Conservation (phyloP, 2,888 invertebrate genomes). For the Dynastes hyllus region DNA sequence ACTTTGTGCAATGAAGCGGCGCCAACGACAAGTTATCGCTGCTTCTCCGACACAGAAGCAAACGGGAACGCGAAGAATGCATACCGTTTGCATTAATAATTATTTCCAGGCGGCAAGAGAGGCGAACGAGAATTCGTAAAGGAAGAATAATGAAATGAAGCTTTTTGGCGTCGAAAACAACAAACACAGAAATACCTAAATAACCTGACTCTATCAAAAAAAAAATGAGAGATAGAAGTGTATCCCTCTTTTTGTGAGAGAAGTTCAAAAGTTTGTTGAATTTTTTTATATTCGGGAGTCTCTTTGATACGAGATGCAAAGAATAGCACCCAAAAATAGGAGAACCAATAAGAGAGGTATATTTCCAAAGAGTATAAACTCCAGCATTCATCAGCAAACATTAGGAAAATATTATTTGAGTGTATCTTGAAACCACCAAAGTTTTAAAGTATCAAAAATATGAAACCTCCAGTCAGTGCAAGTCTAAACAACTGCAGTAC, state of each 20-base stretch:
- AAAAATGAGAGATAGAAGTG: background rate
- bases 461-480: too few species aligned
- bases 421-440: too few species aligned
- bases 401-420: too few species aligned
- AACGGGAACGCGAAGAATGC: slow-evolving; percentile 7
- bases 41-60: slow-evolving; percentile 2
- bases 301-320: too few species aligned
- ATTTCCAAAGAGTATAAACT: too few species aligned
- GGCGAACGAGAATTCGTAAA: slow-evolving; percentile 12
- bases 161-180: slow-evolving; percentile 20
- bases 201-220: background rate
- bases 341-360: too few species aligned
- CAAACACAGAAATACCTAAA: background rate
- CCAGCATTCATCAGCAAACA: too few species aligned
- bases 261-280: too few species aligned
- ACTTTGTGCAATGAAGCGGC: slow-evolving; percentile 12
- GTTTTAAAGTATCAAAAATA: too few species aligned
- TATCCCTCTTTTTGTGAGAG: background rate
- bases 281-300: too few species aligned
- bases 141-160: slow-evolving; percentile 19
- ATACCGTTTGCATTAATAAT: slow-evolving; percentile 37
- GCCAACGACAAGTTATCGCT: slow-evolving; percentile 1
- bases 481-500: too few species aligned
- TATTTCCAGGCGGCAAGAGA: slow-evolving; percentile 25
- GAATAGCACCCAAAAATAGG: too few species aligned